A percentile compares a stretch with the other conserved stretches of the same genome.
Evolutionary conservation across 2,888 invertebrate genomes (phyloP).

Genomic region (Monoplex corrugatus): DNA sequence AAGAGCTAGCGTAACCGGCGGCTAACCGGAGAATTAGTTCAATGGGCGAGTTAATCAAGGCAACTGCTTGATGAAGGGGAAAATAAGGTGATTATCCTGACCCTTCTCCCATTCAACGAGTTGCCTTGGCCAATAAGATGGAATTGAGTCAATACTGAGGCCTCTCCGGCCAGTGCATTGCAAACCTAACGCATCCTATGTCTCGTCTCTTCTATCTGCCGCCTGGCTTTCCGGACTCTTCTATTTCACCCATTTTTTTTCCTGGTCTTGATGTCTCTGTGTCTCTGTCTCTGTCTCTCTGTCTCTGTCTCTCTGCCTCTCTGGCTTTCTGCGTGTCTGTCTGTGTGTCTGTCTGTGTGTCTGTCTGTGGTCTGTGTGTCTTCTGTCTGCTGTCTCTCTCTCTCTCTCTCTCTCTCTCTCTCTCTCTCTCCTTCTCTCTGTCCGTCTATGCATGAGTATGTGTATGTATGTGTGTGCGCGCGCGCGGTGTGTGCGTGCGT

Average conservation of each 20-base stretch:
- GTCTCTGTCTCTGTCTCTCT: neutral
- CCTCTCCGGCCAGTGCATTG: too few relatives aligned
- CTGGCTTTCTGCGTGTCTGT: neutral
- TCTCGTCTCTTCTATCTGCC: too few relatives aligned
- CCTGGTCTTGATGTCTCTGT: conserved; percentile 19
- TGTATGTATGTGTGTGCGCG: neutral
- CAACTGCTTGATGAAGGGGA: conserved; percentile 55
- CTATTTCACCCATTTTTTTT: neutral
- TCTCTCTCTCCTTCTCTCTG: neutral
- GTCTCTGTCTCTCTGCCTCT: conserved; percentile 8
- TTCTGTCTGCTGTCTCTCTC: neutral
- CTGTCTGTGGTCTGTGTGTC: neutral
- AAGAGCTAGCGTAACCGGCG: conserved; percentile 47
- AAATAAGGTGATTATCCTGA: conserved; percentile 56
- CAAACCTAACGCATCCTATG: too few relatives aligned
- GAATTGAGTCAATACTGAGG: conserved; percentile 53
- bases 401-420: neutral
- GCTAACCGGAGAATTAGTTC: conserved; percentile 57
- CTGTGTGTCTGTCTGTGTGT: neutral
- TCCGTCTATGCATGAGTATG: neutral
- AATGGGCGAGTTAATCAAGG: conserved; percentile 57
- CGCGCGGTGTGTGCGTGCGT: too few relatives aligned
- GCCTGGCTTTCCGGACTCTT: too few relatives aligned
- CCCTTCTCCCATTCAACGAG: conserved; percentile 50
- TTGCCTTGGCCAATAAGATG: conserved; percentile 53